Conservation (phyloP, 2,888 invertebrate genomes). For the Melieria picta region DNA sequence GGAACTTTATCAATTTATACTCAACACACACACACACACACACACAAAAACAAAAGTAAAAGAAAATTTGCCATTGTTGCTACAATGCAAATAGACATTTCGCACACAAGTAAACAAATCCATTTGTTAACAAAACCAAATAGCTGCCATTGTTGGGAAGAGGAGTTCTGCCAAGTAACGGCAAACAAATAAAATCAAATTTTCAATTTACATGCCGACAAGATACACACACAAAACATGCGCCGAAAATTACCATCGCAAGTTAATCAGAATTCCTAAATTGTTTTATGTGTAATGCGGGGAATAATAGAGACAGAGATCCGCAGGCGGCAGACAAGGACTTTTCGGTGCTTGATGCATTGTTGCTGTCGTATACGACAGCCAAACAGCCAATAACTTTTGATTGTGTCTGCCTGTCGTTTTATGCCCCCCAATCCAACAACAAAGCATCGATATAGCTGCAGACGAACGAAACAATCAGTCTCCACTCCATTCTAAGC, state of each 20-base stretch:
- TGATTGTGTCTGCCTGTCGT: no score
- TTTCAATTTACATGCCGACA: slow-evolving; percentile 50
- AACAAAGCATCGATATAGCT: no score
- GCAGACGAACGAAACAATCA: slow-evolving; percentile 43
- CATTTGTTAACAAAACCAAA: slow-evolving; percentile 30
- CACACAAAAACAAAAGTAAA: neutral
- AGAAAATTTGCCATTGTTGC: neutral
- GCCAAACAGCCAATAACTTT: no score
- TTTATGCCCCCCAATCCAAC: no score
- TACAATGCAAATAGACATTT: neutral
- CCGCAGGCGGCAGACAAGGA: no score
- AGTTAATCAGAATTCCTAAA: no score
- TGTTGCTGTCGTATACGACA: no score
- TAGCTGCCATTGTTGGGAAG: slow-evolving; percentile 15
- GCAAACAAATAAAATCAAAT: slow-evolving; percentile 51
- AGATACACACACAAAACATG: slow-evolving; percentile 1
- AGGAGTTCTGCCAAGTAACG: slow-evolving; percentile 18
- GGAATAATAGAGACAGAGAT: no score
- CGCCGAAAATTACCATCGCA: neutral
- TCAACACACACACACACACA: slow-evolving; percentile 26
- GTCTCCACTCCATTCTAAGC: slow-evolving; percentile 24
- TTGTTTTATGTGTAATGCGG: no score
- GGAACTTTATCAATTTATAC: slow-evolving; percentile 59
- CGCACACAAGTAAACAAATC: slow-evolving; percentile 25
- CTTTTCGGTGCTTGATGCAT: no score